Percentiles rank a stretch among this genome's conserved stretches.
Evolutionary conservation across 2,113 vertebrate genomes (phyloP).

Genomic region (Piaya cayana): DNA sequence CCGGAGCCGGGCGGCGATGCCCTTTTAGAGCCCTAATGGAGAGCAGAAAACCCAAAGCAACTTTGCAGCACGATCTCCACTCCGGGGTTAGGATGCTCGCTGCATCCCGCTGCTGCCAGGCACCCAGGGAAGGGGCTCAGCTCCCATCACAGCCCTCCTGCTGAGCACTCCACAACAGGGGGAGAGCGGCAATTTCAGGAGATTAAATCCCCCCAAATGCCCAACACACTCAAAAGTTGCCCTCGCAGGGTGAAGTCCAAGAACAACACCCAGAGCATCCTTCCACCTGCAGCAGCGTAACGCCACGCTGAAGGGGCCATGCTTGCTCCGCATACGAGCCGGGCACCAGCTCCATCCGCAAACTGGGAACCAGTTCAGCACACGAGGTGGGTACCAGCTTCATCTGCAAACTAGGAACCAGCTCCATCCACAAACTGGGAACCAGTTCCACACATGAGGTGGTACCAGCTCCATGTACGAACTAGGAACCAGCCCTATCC

Average conservation of each 20-base stretch:
- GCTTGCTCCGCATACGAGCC: rapidly evolving
- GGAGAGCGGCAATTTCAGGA: neutral
- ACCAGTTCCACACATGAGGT: no score
- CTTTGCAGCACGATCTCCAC: neutral
- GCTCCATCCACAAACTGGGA: no score
- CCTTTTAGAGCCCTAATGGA: rapidly evolving
- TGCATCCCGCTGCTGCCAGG: neutral
- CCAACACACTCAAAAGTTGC: neutral
- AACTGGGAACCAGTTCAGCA: no score
- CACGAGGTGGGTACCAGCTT: no score
- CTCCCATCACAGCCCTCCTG: neutral
- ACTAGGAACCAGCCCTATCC: no score
- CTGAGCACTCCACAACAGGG: rapidly evolving
- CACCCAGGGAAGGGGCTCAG: neutral
- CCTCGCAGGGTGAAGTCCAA: neutral
- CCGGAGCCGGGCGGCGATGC: neutral
- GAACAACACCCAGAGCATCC: neutral
- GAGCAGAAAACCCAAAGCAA: neutral
- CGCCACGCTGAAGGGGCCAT: neutral
- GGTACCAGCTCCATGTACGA: no score
- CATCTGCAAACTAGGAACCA: no score
- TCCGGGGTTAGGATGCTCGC: neutral
- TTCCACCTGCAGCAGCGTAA: neutral
- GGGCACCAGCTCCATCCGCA: no score
- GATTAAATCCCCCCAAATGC: rapidly evolving